Percentiles rank a stretch among this genome's conserved stretches.
These are phyloP conservation scores for Natator depressus DNA, from an alignment of 2,113 vertebrate species.

Conservation along the genomic window DNA sequence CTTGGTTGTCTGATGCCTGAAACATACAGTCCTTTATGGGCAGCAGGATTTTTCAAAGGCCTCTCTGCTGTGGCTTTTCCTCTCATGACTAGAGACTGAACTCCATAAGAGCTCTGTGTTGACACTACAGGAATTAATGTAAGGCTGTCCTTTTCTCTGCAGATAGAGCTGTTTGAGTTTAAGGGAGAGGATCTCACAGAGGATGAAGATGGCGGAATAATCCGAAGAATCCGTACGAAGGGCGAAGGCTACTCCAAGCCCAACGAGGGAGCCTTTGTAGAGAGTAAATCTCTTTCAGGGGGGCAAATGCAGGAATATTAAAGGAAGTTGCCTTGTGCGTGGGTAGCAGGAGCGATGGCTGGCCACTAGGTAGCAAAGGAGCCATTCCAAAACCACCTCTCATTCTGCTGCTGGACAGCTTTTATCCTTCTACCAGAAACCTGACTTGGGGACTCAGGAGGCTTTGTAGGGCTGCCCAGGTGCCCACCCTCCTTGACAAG, in stretches of 20 bases:
- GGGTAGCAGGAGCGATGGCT: neutral
- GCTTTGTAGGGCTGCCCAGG: neutral
- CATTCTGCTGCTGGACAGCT: neutral
- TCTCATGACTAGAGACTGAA: neutral
- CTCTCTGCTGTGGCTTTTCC: neutral
- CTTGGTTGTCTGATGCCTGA: neutral
- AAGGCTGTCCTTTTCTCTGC: neutral
- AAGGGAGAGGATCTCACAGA: conserved; percentile 92
- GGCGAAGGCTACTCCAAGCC: conserved; percentile 94
- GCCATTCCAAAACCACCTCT: neutral
- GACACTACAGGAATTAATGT: neutral
- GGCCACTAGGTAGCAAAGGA: neutral
- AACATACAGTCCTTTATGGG: neutral
- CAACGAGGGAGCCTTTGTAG: conserved; percentile 92
- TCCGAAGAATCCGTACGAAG: conserved; percentile 88
- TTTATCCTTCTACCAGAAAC: neutral
- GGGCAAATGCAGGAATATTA: neutral
- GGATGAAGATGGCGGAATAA: conserved; percentile 93
- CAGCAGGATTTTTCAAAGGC: neutral
- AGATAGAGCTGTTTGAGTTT: conserved; percentile 97
- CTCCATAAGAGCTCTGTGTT: neutral
- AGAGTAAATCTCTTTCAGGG: conserved; percentile 81
- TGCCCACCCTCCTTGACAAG: neutral
- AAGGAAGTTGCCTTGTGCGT: neutral
- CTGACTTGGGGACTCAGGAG: neutral